These are phyloP conservation scores for Aplodontia rufa DNA, from an alignment of 2,113 vertebrate species.

Conservation along the genomic window DNA sequence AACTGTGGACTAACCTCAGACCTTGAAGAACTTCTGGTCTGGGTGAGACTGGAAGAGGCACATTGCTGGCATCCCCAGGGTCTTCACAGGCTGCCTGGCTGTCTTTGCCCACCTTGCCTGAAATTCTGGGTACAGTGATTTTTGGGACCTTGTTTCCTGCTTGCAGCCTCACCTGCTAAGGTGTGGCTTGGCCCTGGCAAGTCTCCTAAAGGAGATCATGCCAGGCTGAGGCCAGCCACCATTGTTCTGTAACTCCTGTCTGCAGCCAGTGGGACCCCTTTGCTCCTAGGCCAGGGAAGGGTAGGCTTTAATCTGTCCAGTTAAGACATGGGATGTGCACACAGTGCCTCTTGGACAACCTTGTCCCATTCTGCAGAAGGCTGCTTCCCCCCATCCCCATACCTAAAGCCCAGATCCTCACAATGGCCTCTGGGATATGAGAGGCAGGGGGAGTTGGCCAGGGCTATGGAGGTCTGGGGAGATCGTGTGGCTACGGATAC, in stretches of 20 bases:
- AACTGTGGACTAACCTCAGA: neutral
- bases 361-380: neutral
- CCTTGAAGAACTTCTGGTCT: neutral
- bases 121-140: neutral
- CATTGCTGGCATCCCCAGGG: neutral
- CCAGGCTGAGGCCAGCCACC: neutral
- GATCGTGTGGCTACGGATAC: neutral
- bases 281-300: neutral
- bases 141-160: constrained; percentile 57
- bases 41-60: neutral
- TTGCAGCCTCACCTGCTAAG: constrained; percentile 52
- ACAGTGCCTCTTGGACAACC: neutral
- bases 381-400: neutral
- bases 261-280: neutral
- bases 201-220: neutral
- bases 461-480: neutral
- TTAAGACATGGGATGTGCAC: neutral
- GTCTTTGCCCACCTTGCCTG: neutral
- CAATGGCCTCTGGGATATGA: neutral
- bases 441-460: neutral
- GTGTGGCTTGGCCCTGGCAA: constrained; percentile 56
- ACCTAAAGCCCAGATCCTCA: neutral
- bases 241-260: constrained; percentile 8
- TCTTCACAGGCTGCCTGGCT: neutral
- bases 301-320: neutral